Base-by-base conservation (phyloP, 2,797 vertebrate species). In the Melanotaenia parkinsoni region DNA sequence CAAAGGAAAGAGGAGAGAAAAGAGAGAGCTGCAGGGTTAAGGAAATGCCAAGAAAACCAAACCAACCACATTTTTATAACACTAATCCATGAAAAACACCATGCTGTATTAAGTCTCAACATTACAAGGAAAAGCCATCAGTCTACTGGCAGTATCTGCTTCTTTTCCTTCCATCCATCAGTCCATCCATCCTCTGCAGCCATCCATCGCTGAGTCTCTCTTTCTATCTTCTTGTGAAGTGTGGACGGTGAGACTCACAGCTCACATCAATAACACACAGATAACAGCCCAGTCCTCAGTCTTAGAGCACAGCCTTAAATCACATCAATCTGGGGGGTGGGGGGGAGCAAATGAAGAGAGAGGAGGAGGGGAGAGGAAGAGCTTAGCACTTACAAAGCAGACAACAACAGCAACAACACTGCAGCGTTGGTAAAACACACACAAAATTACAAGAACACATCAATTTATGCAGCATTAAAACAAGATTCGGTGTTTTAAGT, bases 251-350 rank as follows among this genome's bases (percentile, higher is more conserved):
- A 86, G 88, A 90, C 84, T 83, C 88, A 80, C 81, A 67, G 81
- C 76, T 72, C 58, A 30, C 91, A 89, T 90, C 87, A 90, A 87
- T 89, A 91, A 88, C 86, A n/a, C 69, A 58, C 74, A 88, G 90
- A 91, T 90, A 90, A 87, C 84, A 73, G 86, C 83, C 75, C 67
- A 4, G 86, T 86, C 80, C 57, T 85, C 89, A 77, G 81, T 88
- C 82, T 84, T 90, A 82, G 83, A 88, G 91, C 86, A 64, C 82
- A 70, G 82, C 81, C 84, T 82, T 89, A 90, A 90, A 91, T 91
- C 90, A 89, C 90, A 88, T 88, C 84, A 78, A 79, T 77, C 79
- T 76, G 22, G 74, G 65, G 67, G 83, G 80, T 73, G 64, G 64
- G 68, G 68, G 80, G 76, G 67, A 71, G 78, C 79, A 87, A 90